Evolutionary conservation across 2,888 invertebrate genomes (phyloP).

Genomic region (Scaptomyza caliginosa): DNA sequence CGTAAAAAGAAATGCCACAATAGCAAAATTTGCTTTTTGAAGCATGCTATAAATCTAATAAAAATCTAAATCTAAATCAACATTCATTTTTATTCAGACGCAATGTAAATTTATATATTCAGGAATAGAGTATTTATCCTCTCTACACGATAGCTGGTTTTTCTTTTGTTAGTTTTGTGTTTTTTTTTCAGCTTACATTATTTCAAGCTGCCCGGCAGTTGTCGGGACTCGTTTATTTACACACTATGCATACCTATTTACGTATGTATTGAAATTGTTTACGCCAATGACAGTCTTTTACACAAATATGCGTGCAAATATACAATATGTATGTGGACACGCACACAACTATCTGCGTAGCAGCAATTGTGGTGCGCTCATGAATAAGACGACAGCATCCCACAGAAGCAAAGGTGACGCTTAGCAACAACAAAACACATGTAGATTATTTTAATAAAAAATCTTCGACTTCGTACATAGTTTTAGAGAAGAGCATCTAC

Average conservation of each 20-base stretch:
- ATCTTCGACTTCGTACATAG: not conserved
- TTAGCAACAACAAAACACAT: conserved; percentile 43
- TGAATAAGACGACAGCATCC: conserved; percentile 53
- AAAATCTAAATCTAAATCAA: too few relatives aligned
- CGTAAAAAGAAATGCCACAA: not conserved
- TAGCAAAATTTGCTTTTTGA: not conserved
- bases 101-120: not conserved
- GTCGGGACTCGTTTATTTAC: conserved; percentile 41
- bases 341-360: conserved; percentile 32
- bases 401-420: conserved; percentile 34
- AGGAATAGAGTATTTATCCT: not conserved
- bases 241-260: conserved; percentile 3
- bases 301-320: not conserved
- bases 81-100: too few relatives aligned
- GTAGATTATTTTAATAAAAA: not conserved
- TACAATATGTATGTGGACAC: conserved; percentile 10
- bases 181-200: conserved; percentile 33
- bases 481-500: not conserved
- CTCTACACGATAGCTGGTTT: not conserved
- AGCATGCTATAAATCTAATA: not conserved
- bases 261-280: conserved; percentile 11
- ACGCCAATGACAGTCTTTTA: conserved; percentile 23
- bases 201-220: conserved; percentile 15
- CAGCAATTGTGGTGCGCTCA: conserved; percentile 34
- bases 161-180: conserved; percentile 8